Base-by-base conservation (phyloP, 2,797 vertebrate genomes). In the Artibeus jamaicensis region DNA sequence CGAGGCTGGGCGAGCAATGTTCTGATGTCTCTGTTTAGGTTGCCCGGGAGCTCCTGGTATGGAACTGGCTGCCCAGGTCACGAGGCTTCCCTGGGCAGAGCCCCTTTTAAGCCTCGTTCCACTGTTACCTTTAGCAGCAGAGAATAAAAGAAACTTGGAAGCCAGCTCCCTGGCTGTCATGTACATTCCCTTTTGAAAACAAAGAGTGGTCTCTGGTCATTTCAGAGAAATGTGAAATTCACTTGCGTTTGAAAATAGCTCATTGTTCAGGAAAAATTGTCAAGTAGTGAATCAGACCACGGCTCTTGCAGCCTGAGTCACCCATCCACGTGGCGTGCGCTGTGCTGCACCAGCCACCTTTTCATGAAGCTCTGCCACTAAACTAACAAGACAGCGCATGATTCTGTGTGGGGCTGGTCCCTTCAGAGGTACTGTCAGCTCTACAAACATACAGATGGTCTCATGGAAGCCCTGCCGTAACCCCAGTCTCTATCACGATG, bases 211-310 rank as follows among this genome's bases (percentile, higher is more conserved):
- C 55, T 93, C 68, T 92, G 42, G 53, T 94, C 59, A 95, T 95
- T 94, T 91, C 85, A 74, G 44, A 96, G 74, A 95, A 85, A 70
- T 84, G 39, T 92, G 65, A 92, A 85, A 87, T 77, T 86, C 18
- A 86, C 92, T 89, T 71, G 77, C 55, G 77, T 77, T 92, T 85
- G 53, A 50, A 88, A 85, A 93, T 34, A 92, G 55, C n/a, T 95
- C 81, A 92, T 76, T 68, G 24, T 92, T 83, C 73, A 85, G 74
- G 57, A 86, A 62, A 92, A 76, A 92, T 92, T 88, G 71, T 87
- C 44, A 67, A 86, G 65, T 7, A 65, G 77, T 89, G 82, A 95
- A 88, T 84, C 90, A 93, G 59, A 94, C 53, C 37, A 22, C 22
- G 42, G 73, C 90, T 48, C 73, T 77, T 44, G 62, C 59, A 90